Evolutionary conservation across 1,140 invertebrate genomes (phyloP).

Genomic region (Drosophila lini): DNA sequence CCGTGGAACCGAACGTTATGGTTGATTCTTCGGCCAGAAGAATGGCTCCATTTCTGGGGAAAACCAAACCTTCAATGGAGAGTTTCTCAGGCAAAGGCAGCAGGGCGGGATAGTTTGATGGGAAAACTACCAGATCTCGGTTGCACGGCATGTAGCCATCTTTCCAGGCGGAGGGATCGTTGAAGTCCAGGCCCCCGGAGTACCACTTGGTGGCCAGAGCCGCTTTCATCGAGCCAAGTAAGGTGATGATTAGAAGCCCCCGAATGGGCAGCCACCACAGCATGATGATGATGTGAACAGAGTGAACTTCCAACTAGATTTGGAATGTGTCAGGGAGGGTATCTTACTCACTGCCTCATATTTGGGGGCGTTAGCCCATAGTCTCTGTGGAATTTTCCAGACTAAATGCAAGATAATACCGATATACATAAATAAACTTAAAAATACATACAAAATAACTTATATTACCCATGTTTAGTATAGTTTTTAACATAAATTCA

Average conservation of each 20-base stretch:
- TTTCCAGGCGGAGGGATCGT: conserved; percentile 54
- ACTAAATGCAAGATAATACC: conserved; percentile 19
- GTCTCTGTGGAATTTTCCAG: neutral
- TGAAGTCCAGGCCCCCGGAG: conserved; percentile 49
- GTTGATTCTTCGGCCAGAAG: conserved; percentile 62
- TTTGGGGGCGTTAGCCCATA: conserved; percentile 55
- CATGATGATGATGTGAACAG: conserved; percentile 38
- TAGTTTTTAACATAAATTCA: neutral
- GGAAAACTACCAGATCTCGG: conserved; percentile 67
- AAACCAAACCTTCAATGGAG: conserved; percentile 55
- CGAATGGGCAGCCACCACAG: conserved; percentile 19
- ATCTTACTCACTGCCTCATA: neutral
- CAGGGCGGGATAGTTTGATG: conserved; percentile 62
- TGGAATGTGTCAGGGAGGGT: conserved; percentile 2
- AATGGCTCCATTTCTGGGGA: conserved; percentile 68
- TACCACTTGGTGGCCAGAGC: conserved; percentile 58
- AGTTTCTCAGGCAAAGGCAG: conserved; percentile 61
- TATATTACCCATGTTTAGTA: neutral
- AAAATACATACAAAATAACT: neutral
- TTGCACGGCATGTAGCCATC: conserved; percentile 65
- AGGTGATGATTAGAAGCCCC: conserved; percentile 1
- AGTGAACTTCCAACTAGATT: conserved; percentile 26
- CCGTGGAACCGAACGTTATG: conserved; percentile 44
- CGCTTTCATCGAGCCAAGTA: conserved; percentile 6
- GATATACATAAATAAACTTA: neutral